Base-by-base conservation (phyloP, 2,888 invertebrate species). In the Eugnorisma glareosa region DNA sequence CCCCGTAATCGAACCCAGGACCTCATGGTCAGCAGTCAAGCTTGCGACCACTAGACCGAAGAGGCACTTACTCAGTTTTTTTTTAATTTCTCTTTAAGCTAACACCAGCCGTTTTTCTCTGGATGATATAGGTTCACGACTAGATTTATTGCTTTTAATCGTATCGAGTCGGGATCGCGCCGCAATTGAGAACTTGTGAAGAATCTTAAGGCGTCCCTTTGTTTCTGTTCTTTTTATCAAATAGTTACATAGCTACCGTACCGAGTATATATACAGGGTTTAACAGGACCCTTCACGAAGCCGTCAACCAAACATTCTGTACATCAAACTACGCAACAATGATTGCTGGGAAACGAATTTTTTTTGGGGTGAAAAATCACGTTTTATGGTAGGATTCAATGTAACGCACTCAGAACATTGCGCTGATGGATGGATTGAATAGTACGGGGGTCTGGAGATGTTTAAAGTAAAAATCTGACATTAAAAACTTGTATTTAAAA, bases 111-210 rank as follows among this genome's bases (percentile, higher is more conserved):
- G 40, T 67, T 43, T 70, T 28, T 57, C 61, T 63, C 57, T 1
- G 54, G 48, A 63, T 18, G 37, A 66, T 71, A 54, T 40, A 69
- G 63, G 35, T 70, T 67, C 67, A 24, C 51, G 11, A 54, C 63
- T 69, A 71, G 54, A 85, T 80, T 84, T 85, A 85, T 85, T 64
- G 73, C 70, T 76, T 85, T 85, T 85, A 85, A 81, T 83, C 64
- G 64, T 57, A 64, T 71, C 67, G 70, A 71, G 63, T 37, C 5
- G 31, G 15, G 61, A 28, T 40, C 71, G 35, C 15, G 61, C 11
- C 35, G 18, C 54, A 13, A 63, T 67, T 37, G 28, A 67, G 59
- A 75, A 67, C 43, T 73, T 76, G 48, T 43, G 67, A 51, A 68
- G 31, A 71, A 75, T 71, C 40, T 57, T 75, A 51, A 73, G 37